Base-by-base conservation (phyloP, 2,113 vertebrate species). In the Lichenostomus cassidix region DNA sequence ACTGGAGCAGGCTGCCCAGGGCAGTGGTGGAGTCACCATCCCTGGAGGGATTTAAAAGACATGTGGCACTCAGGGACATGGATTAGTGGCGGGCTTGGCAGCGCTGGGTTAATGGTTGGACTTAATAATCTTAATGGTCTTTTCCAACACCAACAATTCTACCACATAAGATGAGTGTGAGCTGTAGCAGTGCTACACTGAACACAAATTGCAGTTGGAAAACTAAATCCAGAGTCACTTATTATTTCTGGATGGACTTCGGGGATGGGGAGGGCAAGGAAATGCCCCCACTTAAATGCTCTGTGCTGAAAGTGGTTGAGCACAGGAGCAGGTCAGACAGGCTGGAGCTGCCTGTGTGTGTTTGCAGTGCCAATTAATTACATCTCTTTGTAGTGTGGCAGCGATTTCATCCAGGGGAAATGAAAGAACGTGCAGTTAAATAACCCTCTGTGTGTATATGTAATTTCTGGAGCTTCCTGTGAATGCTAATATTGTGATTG, bases 401-500 rank as follows among this genome's bases (percentile, higher is more conserved):
- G 71, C 0, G 3, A 89, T 96, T 96, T 75, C 65, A 69, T 90
- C 65, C 50, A 64, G 74, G 63, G 85, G 60, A 95, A 95, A 95
- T 95, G 55, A 91, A 73, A 79, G n/a, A 77, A 81, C 6, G 6
- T 92, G 74, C 70, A 62, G 89, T 83, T 95, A 94, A 93, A 93
- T 78, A 90, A 92, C 7, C 11, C 25, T 95, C 65, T 82, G 39
- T 74, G 86, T 94, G 73, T 84, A 59, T 73, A 56, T 63, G 90
- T 63, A 92, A 93, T 90, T 93, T 92, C 89, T 89, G 81, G 47
- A 91, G 86, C 83, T 82, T 65, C 60, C 67, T 52, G 55, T 90
- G 94, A 90, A 92, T 95, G 88, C 46, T 90, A 92, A 89, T 94
- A 35, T 14, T 92, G 90, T 71, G 85, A 79, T 92, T 95, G 14